These are phyloP conservation scores for Leptothorax acervorum DNA, from an alignment of 2,888 invertebrate species.

Conservation along the genomic window DNA sequence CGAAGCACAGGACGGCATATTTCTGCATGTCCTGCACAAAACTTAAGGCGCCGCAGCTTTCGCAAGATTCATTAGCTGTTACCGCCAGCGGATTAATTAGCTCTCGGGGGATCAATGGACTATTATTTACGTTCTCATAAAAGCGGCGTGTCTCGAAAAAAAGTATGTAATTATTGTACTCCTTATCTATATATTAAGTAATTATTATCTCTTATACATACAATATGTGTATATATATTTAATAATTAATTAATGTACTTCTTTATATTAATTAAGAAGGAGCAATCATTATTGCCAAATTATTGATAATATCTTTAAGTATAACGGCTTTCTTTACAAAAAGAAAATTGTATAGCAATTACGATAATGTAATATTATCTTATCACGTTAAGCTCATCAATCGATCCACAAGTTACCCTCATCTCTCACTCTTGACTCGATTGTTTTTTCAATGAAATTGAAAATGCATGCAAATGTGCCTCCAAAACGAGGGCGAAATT, in stretches of 20 bases:
- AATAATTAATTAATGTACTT: not conserved
- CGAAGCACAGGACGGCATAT: slow-evolving; percentile 2
- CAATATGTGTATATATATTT: not conserved
- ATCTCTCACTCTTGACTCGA: not conserved
- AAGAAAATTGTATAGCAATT: not conserved
- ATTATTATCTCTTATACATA: not conserved
- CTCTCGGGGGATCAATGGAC: slow-evolving; percentile 30
- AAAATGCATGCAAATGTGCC: slow-evolving; percentile 65
- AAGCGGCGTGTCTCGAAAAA: not conserved
- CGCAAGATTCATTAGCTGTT: slow-evolving; percentile 55
- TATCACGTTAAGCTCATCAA: not conserved
- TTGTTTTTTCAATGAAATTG: slow-evolving; percentile 38
- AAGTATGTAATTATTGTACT: not conserved
- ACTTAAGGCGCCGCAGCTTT: slow-evolving; percentile 31
- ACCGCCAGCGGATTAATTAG: slow-evolving; percentile 43
- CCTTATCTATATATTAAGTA: not conserved
- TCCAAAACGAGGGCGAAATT: slow-evolving; percentile 31
- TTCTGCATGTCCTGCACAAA: slow-evolving; percentile 52
- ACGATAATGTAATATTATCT: not conserved
- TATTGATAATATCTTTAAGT: not conserved
- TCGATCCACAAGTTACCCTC: not conserved
- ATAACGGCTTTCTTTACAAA: not conserved
- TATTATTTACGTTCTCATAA: slow-evolving; percentile 42
- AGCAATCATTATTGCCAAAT: not conserved
- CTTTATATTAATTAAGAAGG: slow-evolving; percentile 11